Base-by-base conservation (phyloP, 2,797 vertebrate genomes). In the Lutjanus campechanus region DNA sequence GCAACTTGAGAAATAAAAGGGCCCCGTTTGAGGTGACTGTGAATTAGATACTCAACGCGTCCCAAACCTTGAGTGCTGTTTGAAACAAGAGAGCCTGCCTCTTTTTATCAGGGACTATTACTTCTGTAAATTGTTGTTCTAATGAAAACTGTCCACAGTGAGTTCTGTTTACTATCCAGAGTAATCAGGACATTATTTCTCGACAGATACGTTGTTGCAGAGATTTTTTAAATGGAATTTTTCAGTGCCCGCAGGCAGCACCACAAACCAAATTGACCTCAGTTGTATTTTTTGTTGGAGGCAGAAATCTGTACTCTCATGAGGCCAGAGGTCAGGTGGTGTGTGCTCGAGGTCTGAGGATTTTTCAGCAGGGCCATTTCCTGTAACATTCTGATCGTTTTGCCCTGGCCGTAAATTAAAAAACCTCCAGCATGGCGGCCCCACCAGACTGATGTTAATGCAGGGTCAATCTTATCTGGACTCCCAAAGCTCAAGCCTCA, bases 361-460 rank as follows among this genome's bases (percentile, higher is more conserved):
- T 25, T 51, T 53, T 29, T 56, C 46, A 63, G 12, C 15, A 15
- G 11, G 0, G 20, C 60, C 15, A 62, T 63, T 79, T 54, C 19
- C 66, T 64, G 12, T 63, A 29, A 60, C 64, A 47, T 46, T 83
- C 13, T 73, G 50, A 58, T 50, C 8, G 2, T 60, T 79, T 79
- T 77, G 56, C 20, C 63, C 67, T 19, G 54, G 22, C 51, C 67
- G 46, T 81, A 81, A 83, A 79, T 73, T 60, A 77, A 85, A 85
- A 85, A 77, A 55, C 51, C 63, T 82, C 41, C 3, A 56, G 44
- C n/a, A 11, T 9, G 17, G 12, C 43, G 17, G n/a, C 22, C 50
- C 44, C 12, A 0, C 8, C 8, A 47, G 58, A 60, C 51, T 40
- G 46, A 47, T 86, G 54, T 81, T 77, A 83, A 73, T 59, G 43